Conservation (phyloP, 2,797 vertebrate species). For the Falco rusticolus region DNA sequence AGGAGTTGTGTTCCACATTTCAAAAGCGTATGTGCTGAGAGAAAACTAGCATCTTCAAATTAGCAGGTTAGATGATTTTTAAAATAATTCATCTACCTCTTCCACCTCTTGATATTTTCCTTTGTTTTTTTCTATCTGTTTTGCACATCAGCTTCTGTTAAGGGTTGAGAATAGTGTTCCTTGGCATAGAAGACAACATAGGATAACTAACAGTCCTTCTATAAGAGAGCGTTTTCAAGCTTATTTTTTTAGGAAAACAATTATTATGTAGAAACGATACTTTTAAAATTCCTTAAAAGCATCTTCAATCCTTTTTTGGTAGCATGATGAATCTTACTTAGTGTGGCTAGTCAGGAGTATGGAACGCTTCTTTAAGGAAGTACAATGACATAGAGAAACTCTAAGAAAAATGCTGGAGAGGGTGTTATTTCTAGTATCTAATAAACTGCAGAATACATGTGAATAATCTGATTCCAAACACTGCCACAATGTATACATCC, state of each 20-base stretch:
- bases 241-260: background rate
- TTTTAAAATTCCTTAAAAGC: background rate
- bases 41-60: background rate
- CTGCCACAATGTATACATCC: fast-evolving
- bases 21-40: background rate
- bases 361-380: background rate
- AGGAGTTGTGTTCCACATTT: background rate
- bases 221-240: background rate
- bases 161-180: background rate
- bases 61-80: background rate
- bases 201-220: background rate
- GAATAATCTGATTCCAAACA: too few species aligned
- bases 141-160: background rate
- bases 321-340: background rate
- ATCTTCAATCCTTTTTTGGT: background rate
- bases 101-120: background rate
- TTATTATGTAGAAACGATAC: background rate
- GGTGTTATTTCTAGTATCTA: background rate
- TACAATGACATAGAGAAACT: background rate
- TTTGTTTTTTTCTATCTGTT: background rate
- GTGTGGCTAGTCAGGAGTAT: background rate
- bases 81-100: background rate
- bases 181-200: background rate
- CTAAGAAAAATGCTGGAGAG: background rate
- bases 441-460: background rate